A percentile compares a stretch with the other conserved stretches of the same genome.
Conservation (phyloP, 2,888 invertebrate genomes). For the Tinea trinotella region DNA sequence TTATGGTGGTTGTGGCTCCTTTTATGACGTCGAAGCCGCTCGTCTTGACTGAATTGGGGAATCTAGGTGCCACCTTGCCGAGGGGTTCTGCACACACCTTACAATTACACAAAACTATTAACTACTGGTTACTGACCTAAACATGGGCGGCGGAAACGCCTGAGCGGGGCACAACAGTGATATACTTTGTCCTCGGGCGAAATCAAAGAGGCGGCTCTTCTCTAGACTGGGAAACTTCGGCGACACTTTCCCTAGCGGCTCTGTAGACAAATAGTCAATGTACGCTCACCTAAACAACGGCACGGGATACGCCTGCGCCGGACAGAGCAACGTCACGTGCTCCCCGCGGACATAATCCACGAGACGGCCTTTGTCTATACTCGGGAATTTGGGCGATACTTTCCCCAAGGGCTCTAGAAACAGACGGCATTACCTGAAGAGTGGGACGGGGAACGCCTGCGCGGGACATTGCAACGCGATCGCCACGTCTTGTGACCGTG, state of each 20-base stretch:
- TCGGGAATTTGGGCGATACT: conserved; percentile 72
- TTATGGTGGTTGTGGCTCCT: conserved; percentile 41
- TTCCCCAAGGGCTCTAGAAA: conserved; percentile 73
- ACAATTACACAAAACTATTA: conserved; percentile 7
- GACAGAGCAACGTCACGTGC: conserved; percentile 76
- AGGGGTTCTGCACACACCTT: conserved; percentile 42
- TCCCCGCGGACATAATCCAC: conserved; percentile 34
- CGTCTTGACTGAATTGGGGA: conserved; percentile 65
- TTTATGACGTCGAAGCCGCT: conserved; percentile 42
- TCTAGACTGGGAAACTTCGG: conserved; percentile 73
- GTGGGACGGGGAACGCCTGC: too few species aligned
- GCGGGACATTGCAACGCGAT: conserved; percentile 76
- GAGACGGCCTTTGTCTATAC: conserved; percentile 49
- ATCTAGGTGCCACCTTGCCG: conserved; percentile 67
- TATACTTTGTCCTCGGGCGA: conserved; percentile 50
- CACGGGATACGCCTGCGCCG: conserved; percentile 76
- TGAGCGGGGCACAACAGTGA: conserved; percentile 77
- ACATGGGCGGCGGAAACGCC: conserved; percentile 79
- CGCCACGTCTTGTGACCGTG: conserved; percentile 49
- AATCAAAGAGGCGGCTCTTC: conserved; percentile 56
- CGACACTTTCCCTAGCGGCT: conserved; percentile 81
- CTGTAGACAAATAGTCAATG: conserved; percentile 34
- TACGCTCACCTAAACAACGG: conserved; percentile 56
- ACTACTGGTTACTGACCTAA: conserved; percentile 69
- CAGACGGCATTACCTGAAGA: conserved; percentile 66